These are phyloP conservation scores for Gonocerus acuteangulatus DNA, from an alignment of 2,888 invertebrate species.

Conservation along the genomic window DNA sequence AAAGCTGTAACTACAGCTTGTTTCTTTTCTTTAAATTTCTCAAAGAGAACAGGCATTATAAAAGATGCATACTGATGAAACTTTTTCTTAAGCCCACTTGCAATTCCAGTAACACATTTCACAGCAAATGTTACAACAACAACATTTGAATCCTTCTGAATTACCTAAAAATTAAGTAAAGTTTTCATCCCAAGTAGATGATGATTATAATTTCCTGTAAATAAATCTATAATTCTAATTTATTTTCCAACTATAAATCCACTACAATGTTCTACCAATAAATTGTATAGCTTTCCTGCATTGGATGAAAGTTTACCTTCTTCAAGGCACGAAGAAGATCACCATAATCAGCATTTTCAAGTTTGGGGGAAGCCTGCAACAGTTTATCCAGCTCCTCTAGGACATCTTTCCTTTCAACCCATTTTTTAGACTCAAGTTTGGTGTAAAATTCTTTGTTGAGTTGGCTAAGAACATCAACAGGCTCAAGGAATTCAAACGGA, in stretches of 20 bases:
- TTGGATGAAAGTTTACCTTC: too few relatives aligned
- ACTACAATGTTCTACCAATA: too few relatives aligned
- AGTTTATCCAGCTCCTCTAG: constrained; percentile 74
- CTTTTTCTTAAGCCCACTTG: constrained; percentile 75
- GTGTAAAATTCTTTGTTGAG: constrained; percentile 94
- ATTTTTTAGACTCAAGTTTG: constrained; percentile 88
- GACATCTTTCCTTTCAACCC: constrained; percentile 92
- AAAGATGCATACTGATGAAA: constrained; percentile 77
- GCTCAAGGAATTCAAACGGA: constrained; percentile 81
- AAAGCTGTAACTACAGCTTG: constrained; percentile 77
- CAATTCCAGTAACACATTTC: constrained; percentile 73
- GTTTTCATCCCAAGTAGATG: too few relatives aligned
- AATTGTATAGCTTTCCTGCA: too few relatives aligned
- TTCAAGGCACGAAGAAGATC: constrained; percentile 79
- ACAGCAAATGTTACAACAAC: constrained; percentile 81
- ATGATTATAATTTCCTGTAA: neutral
- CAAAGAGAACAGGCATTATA: constrained; percentile 69
- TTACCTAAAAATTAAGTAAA: constrained; percentile 52
- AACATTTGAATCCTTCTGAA: constrained; percentile 92
- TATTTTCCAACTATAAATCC: neutral
- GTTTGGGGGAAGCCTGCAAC: constrained; percentile 65
- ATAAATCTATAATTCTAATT: neutral
- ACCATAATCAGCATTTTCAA: constrained; percentile 88
- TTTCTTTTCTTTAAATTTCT: constrained; percentile 98
- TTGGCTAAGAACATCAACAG: constrained; percentile 87